Conservation (phyloP, 2,113 vertebrate species). For the Ceratotherium simum region DNA sequence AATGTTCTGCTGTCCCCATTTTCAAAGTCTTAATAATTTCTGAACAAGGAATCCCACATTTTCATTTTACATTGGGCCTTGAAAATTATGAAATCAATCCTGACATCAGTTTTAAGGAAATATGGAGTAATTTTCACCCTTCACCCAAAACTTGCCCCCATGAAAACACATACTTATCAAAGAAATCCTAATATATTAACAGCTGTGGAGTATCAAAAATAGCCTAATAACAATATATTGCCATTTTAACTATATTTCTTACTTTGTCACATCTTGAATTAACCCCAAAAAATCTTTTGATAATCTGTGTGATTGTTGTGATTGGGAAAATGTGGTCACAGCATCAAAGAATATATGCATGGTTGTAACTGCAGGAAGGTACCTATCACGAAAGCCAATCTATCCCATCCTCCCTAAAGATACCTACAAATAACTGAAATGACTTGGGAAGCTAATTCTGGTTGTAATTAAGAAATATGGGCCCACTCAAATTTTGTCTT, state of each 20-base stretch:
- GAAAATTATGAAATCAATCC: slow-evolving; percentile 4
- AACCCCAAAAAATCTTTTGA: not conserved
- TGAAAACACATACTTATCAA: not conserved
- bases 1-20: not conserved
- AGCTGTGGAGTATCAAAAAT: not conserved
- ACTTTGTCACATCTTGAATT: not conserved
- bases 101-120: not conserved
- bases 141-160: not conserved
- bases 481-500: not conserved
- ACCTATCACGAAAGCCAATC: not conserved
- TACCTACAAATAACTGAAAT: not conserved
- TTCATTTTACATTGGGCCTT: not conserved
- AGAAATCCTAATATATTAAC: not conserved
- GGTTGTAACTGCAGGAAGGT: not conserved
- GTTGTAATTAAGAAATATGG: not conserved
- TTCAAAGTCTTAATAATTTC: not conserved
- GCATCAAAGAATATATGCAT: not conserved
- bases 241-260: not conserved
- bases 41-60: not conserved
- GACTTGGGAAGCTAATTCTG: not conserved
- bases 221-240: not conserved
- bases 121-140: not conserved
- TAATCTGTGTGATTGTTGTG: not conserved
- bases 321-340: not conserved
- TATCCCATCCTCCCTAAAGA: not conserved